Base-by-base conservation (phyloP, 2,113 vertebrate genomes). In the Genyomyrus donnyi region DNA sequence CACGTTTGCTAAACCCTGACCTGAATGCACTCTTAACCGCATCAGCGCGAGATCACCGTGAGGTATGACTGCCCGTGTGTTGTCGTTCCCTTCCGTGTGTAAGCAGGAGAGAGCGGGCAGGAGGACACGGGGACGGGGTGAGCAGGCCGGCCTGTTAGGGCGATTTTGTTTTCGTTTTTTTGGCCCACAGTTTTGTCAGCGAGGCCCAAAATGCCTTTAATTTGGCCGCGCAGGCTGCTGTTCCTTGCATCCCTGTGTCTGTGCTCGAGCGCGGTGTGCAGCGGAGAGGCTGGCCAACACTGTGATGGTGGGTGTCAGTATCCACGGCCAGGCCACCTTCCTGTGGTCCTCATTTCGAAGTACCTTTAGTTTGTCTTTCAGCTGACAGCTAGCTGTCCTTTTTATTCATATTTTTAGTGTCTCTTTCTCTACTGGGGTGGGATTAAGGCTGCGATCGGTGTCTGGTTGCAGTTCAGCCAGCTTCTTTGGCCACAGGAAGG, bases 1-100 rank as follows among this genome's bases (percentile, higher is more conserved):
- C 92, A 89, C 90, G 24, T 89, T 91, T 91, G 48, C 86, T 45
- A 93, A 93, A 92, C 91, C 92, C 93, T 92, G 95, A 92, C 93
- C 31, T 91, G 94, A 95, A 95, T 95, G 93, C 93, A 93, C 93
- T 95, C 92, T 93, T 92, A 93, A 94, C 95, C 93, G 11, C 94
- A 92, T 92, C 96, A 97, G 97, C 96, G 97, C 19, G 97, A 98
- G 95, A 97, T 97, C 94, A 98, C 95, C 11, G 97, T 97, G 95
- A 97, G 97, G 97, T 98, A 97, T 0, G 95, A 92, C 62, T 91
- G 92, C 31, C 83, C 86, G 19, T 27, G 85, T 85, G 27, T 88
- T 50, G 50, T 74, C 50, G 48, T 85, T 70, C 48, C 13, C 74
- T 19, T 88, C 49, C 50, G 1, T 35, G 70, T 24, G 27, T 17